Base-by-base conservation (phyloP, 1,140 invertebrate genomes). In the Leptinotarsa defecta region DNA sequence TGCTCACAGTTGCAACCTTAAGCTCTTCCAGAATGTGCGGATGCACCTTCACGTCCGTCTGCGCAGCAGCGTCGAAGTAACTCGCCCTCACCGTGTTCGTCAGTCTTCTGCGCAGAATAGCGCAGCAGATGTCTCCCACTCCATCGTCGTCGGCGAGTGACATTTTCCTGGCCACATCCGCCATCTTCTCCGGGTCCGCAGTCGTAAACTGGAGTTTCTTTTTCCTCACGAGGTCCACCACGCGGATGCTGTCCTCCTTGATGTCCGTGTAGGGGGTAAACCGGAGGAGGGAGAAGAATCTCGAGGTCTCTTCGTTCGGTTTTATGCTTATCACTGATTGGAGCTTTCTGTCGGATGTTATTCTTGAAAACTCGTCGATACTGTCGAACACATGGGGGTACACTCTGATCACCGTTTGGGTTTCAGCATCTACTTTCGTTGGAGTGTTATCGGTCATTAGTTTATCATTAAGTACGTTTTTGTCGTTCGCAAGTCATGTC, bases 221-320 rank as follows among this genome's bases (percentile, higher is more conserved):
- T 69, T 81, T 79, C 48, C 79, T 72, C 34, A 70, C 75, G 27
- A 81, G 67, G 49, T 79, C 74, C 49, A 78, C 17, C 1, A 79
- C 73, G 13, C 72, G 19, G 1, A 80, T n/a, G 65, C 69, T 76
- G 34, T 76, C 64, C 24, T 79, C 70, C 68, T 76, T 68, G 20
- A 80, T 80, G 49, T 80, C 79, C 3, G 71, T 62, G 48, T 75
- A 80, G 1, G 79, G 79, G 34, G 71, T 77, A 20, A 76, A 80
- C 24, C 75, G 64, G 3, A 80, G 74, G 6, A 79, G 22, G 24
- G 27, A 77, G 49, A 75, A 79, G 62, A 80, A 79, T 20, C 72
- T 48, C 24, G 65, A 43, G 48, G 63, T 79, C 13, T 80, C 76
- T 13, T 70, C 68, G 24, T 78, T 68, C 13, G 79, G 62, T 61